These are phyloP conservation scores for crab-eating macaque (Macaca fascicularis) DNA, from an alignment of 2,113 vertebrate species.

Conservation along the genomic window T2T-MFA8v1.1 NC_088389.1:36105501-36106000, in stretches of 20 bases:
- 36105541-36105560: neutral
- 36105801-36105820: neutral
- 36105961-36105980: too few species aligned
- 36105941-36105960: too few species aligned
- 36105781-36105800: neutral
- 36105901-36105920: too few species aligned
- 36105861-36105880: too few species aligned
- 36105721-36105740: neutral
- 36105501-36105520: fast-evolving
- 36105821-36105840: too few species aligned
- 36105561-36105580: neutral
- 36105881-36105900: too few species aligned
- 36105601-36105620: too few species aligned
- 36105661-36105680: too few species aligned
- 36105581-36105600: neutral
- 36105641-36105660: neutral
- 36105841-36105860: too few species aligned
- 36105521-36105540: fast-evolving
- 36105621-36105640: neutral
- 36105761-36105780: neutral
- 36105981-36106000: too few species aligned
- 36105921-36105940: too few species aligned
- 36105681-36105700: neutral
- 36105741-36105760: neutral
- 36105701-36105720: neutral